Conservation (phyloP, 2,797 vertebrate species). For the Esox masquinongy region DNA sequence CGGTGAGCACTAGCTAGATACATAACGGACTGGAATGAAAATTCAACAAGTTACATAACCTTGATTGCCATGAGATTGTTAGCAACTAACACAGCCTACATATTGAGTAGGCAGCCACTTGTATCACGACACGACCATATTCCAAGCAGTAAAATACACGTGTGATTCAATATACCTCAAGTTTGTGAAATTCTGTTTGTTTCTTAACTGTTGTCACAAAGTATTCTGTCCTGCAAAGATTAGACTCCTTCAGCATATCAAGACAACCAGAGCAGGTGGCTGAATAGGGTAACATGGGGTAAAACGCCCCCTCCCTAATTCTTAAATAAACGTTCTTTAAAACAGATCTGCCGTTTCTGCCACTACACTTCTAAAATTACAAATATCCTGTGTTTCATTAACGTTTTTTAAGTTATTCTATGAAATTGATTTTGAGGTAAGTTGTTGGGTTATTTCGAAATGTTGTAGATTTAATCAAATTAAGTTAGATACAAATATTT, state of each 20-base stretch:
- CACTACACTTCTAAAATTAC: too few species aligned
- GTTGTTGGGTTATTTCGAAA: too few species aligned
- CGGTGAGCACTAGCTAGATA: constrained; percentile 67
- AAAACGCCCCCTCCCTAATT: too few species aligned
- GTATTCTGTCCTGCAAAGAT: neutral
- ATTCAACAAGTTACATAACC: constrained; percentile 13
- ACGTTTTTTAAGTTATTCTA: too few species aligned
- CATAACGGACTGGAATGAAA: constrained; percentile 13
- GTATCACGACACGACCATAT: neutral
- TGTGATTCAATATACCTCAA: neutral
- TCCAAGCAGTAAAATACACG: neutral
- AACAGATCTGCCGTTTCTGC: too few species aligned
- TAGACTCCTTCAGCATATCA: neutral
- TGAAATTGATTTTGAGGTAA: too few species aligned
- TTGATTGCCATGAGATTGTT: constrained; percentile 20
- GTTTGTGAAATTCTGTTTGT: neutral
- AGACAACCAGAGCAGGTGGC: neutral
- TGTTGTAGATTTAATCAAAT: too few species aligned
- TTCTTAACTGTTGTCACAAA: neutral
- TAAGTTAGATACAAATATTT: too few species aligned
- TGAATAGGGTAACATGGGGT: neutral
- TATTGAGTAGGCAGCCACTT: neutral
- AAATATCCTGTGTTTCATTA: too few species aligned
- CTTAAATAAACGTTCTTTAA: too few species aligned
- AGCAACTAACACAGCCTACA: constrained; percentile 38